These are phyloP conservation scores for Hycleus phaleratus DNA, from an alignment of 1,140 invertebrate genomes.

Conservation along the genomic window DNA sequence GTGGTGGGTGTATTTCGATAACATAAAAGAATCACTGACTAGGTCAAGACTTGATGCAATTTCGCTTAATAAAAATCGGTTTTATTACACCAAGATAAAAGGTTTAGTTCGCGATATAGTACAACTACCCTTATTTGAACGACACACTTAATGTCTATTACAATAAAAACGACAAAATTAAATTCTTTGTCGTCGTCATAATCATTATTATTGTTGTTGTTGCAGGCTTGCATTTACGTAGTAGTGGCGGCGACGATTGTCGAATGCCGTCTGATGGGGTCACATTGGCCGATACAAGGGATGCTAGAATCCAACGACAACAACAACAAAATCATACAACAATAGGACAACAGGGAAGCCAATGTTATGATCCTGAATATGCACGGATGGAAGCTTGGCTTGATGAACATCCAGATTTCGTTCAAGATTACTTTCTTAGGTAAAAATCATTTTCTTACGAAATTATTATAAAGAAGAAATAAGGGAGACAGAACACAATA, in stretches of 20 bases:
- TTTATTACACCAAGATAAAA: no score
- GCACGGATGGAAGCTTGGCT: constrained; percentile 87
- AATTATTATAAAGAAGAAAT: no score
- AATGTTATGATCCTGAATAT: constrained; percentile 50
- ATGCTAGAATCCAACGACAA: constrained; percentile 33
- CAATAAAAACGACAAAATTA: no score
- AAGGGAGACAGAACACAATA: no score
- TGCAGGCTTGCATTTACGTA: constrained; percentile 70
- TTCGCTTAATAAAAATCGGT: no score
- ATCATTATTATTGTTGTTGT: constrained; percentile 31
- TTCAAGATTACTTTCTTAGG: constrained; percentile 91
- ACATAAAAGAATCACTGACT: no score
- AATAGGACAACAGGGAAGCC: background rate
- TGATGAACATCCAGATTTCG: constrained; percentile 92
- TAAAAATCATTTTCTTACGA: constrained; percentile 34
- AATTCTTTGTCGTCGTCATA: no score
- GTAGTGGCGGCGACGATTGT: constrained; percentile 65
- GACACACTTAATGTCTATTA: no score
- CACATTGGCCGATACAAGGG: constrained; percentile 45
- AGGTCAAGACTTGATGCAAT: no score
- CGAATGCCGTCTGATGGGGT: constrained; percentile 58
- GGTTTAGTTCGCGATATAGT: no score
- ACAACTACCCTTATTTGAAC: no score
- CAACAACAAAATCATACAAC: constrained; percentile 22
- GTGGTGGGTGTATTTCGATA: no score